Base-by-base conservation (phyloP, 2,113 vertebrate genomes). In the Guaruba guarouba region DNA sequence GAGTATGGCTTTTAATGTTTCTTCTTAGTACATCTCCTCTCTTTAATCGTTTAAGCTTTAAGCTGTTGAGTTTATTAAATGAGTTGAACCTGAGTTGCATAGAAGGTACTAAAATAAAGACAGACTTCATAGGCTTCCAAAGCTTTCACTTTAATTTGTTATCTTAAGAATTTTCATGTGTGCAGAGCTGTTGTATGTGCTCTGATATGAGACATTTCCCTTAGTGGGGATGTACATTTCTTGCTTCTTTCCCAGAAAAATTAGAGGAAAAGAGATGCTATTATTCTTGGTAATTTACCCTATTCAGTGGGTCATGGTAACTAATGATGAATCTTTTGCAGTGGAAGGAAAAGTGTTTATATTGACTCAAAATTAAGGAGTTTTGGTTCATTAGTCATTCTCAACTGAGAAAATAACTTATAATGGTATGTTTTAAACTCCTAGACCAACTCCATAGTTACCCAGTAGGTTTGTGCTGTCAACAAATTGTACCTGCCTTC, bases 11-110 rank as follows among this genome's bases (percentile, higher is more conserved):
- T 98, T 94, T 96, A 96, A 94, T 77, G 43, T 91, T 93, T 94
- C 86, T 82, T 88, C 92, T 49, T 78, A 64, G 74, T 83, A 19
- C 7, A 6, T 88, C 64, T 92, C 71, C 64, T 95, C 95, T 92
- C 73, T 93, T 84, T 92, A 97, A 97, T 96, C 0, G 3, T 96
- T 97, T 96, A 95, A 94, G 55, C 48, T 95, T 95, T 88, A 96
- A 92, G 82, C 61, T 95, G 62, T 91, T 97, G 77, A 92, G 76
- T 95, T 94, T 95, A 91, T 91, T 93, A 95, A 95, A 96, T 94
- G 20, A 93, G 90, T 96, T 91, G 95, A 91, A 95, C 76, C 78
- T 93, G 67, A 96, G 69, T 83, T 91, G 76, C 85, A 73, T 48
- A 85, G 76, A 81, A 92, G 67, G 59, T 41, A 28, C 25, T 86